A percentile compares a stretch with the other conserved stretches of the same genome.
Conservation (phyloP, 2,797 vertebrate species). For the Melanotaenia pygmaea region DNA sequence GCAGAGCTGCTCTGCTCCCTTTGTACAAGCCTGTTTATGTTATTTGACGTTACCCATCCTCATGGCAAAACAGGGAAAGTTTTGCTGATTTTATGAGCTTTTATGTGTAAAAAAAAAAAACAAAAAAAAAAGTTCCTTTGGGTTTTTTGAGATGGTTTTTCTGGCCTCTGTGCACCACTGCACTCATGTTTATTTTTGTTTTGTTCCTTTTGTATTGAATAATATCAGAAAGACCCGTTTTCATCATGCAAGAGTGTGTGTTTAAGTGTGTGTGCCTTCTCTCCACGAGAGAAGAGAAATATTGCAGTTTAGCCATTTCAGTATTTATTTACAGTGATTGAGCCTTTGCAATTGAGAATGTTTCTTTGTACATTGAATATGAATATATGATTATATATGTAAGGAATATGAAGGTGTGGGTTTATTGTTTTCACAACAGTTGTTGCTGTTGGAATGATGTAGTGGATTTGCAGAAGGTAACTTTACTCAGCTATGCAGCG, state of each 20-base stretch:
- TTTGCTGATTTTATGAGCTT: conserved; percentile 85
- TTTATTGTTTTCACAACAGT: conserved; percentile 59
- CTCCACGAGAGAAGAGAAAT: conserved; percentile 67
- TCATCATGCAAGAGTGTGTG: conserved; percentile 17
- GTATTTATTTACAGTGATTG: conserved; percentile 98
- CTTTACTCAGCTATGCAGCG: conserved; percentile 78
- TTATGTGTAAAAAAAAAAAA: conserved; percentile 34
- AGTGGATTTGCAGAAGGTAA: conserved; percentile 37
- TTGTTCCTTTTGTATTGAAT: conserved; percentile 44
- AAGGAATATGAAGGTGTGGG: conserved; percentile 82
- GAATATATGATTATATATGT: conserved; percentile 89
- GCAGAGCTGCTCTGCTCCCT: conserved; percentile 1
- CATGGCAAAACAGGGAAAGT: background rate
- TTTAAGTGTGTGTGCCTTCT: conserved; percentile 30
- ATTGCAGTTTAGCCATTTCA: conserved; percentile 91
- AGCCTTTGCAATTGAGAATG: conserved; percentile 97
- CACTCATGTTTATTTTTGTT: conserved; percentile 73
- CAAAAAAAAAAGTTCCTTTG: background rate
- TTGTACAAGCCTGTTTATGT: conserved; percentile 7
- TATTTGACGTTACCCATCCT: conserved; percentile 8
- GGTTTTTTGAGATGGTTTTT: conserved; percentile 21
- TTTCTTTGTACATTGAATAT: conserved; percentile 97
- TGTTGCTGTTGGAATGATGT: conserved; percentile 37
- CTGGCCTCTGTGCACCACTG: conserved; percentile 80
- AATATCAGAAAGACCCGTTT: conserved; percentile 24